These are phyloP conservation scores for Karalla daura DNA, from an alignment of 2,797 vertebrate genomes.

Conservation along the genomic window DNA sequence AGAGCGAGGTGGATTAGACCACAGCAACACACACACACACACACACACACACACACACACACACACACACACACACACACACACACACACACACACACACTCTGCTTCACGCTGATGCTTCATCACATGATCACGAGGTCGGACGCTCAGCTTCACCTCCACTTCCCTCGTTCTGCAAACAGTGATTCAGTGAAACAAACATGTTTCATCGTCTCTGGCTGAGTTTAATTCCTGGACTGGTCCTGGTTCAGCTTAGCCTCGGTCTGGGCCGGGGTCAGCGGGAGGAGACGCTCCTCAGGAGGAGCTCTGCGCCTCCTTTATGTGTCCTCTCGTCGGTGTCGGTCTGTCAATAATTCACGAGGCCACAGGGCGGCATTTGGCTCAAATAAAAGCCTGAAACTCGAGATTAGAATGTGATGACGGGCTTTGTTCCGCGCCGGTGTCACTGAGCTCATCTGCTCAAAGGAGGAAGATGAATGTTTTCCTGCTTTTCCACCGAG, in stretches of 20 bases:
- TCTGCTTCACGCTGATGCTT: no score
- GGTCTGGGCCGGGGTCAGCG: no score
- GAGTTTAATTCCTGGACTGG: no score
- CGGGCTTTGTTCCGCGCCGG: constrained; percentile 76
- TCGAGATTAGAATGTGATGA: constrained; percentile 82
- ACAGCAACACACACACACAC: constrained; percentile 45
- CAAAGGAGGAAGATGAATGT: constrained; percentile 76
- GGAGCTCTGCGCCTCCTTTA: constrained; percentile 82
- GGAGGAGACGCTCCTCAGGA: constrained; percentile 79
- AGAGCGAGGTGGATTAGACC: constrained; percentile 93
- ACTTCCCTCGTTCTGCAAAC: no score
- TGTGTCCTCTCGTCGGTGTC: constrained; percentile 83
- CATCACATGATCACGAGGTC: no score
- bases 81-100: no score
- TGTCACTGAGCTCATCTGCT: constrained; percentile 74
- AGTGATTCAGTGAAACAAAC: no score
- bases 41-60: no score
- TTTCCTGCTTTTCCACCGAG: constrained; percentile 65
- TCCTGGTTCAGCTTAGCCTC: no score
- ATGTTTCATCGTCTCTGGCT: no score
- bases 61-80: no score
- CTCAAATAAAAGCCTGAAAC: constrained; percentile 83
- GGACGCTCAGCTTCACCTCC: no score
- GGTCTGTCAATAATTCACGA: constrained; percentile 85
- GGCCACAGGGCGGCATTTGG: constrained; percentile 82